Base-by-base conservation (phyloP, 2,797 vertebrate species). In the Urocyon cinereoargenteus region DNA sequence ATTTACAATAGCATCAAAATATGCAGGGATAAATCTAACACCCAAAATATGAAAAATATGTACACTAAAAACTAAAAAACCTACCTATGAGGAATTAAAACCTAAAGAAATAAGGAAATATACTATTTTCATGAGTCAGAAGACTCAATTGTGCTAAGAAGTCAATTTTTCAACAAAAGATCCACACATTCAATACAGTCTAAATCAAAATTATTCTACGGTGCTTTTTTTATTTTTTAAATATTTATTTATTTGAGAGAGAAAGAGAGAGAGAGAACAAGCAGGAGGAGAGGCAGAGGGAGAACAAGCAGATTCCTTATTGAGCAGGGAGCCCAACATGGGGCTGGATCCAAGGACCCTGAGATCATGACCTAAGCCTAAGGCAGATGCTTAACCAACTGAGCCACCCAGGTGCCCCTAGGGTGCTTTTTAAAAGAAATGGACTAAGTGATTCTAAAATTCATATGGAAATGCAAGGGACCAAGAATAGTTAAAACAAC, bases 361-460 rank as follows among this genome's bases (percentile, higher is more conserved):
- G 40, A 45, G 40, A 45, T 45, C 40, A 45, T 45, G 40, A 45
- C 40, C 40, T 45, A 1, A 45, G 40, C 40, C 40, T 45, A 45
- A 45, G 40, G 40, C 40, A 8, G 40, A 45, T 45, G 40, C 40
- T 45, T 45, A 45, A 45, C 40, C 40, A 45, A 45, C 40, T 45
- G 40, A 45, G 40, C 40, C 40, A 45, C 40, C 40, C 40, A 45
- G 40, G 40, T 45, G 40, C 40, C 7, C 1, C 4, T 18, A 13
- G 0, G 2, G 24, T 28, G 2, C 1, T 55, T 87, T 90, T 94
- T 62, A 68, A 45, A 68, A 84, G 26, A 61, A 96, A 73, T 0
- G 16, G 12, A 78, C 15, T 77, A 87, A 94, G 62, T 73, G 9
- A 55, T 82, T 75, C n/a, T 72, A 66, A 90, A 95, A 86, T 95